phyloP scores from a whole-genome alignment of 2,797 vertebrate species.

The Tinamus major region DNA sequence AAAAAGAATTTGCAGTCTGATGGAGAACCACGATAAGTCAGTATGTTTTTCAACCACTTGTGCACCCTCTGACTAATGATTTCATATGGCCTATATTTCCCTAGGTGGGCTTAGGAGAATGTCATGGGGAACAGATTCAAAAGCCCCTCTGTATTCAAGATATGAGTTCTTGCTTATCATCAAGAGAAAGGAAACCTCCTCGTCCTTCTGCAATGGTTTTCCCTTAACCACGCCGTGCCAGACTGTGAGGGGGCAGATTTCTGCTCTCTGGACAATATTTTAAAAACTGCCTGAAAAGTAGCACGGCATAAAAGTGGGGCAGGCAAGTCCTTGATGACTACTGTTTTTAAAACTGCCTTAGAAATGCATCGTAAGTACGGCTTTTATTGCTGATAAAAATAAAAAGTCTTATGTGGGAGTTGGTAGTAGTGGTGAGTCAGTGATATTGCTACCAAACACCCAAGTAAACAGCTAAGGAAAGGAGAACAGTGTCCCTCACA shows the following conservation, averaged over 20 bases:
- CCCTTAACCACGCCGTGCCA: neutral
- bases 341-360: neutral
- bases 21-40: neutral
- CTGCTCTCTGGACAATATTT: neutral
- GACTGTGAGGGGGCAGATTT: neutral
- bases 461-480: neutral
- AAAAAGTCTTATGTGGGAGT: neutral
- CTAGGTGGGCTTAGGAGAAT: neutral
- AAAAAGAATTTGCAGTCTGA: conserved; percentile 28
- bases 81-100: conserved; percentile 7
- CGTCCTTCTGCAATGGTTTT: neutral
- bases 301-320: neutral
- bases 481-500: neutral
- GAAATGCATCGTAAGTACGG: fast-evolving
- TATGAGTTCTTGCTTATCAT: fast-evolving
- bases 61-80: neutral
- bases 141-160: neutral
- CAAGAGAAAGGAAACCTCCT: neutral
- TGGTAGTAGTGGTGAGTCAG: neutral
- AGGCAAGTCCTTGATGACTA: neutral
- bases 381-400: neutral
- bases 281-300: neutral
- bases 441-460: neutral
- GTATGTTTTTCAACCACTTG: conserved; percentile 11
- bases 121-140: fast-evolving